Evolutionary conservation across 2,797 vertebrate species (phyloP).

Genomic region (Carcharodon carcharias): DNA sequence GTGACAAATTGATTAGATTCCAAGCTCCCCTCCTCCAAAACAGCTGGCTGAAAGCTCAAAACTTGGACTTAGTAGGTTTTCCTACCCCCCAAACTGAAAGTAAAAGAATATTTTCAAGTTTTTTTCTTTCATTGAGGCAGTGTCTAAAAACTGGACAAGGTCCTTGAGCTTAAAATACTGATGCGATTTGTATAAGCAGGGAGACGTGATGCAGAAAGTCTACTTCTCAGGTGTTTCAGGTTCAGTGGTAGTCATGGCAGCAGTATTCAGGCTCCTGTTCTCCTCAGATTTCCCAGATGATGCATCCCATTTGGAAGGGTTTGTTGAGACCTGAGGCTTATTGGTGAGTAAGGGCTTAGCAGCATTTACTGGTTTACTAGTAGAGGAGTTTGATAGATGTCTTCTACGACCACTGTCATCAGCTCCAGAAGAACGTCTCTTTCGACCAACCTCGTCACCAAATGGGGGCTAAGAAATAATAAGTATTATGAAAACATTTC

Average conservation of each 20-base stretch:
- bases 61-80: slow-evolving; percentile 16
- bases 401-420: slow-evolving; percentile 63
- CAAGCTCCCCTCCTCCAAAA: slow-evolving; percentile 27
- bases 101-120: slow-evolving; percentile 44
- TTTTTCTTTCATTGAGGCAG: slow-evolving; percentile 47
- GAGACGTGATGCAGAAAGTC: slow-evolving; percentile 41
- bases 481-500: not conserved
- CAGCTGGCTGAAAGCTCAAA: slow-evolving; percentile 32
- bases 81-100: slow-evolving; percentile 22
- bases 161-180: slow-evolving; percentile 45
- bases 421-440: slow-evolving; percentile 58
- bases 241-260: slow-evolving; percentile 46
- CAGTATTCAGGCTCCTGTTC: slow-evolving; percentile 35
- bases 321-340: slow-evolving; percentile 45
- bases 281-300: slow-evolving; percentile 41
- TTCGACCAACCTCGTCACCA: slow-evolving; percentile 72
- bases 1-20: slow-evolving; percentile 33
- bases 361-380: slow-evolving; percentile 48
- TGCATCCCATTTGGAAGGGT: slow-evolving; percentile 41
- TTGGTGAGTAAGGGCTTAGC: slow-evolving; percentile 49
- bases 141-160: slow-evolving; percentile 48
- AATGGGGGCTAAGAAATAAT: slow-evolving; percentile 71
- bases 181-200: slow-evolving; percentile 41
- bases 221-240: slow-evolving; percentile 54
- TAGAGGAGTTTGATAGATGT: slow-evolving; percentile 59